Conservation (phyloP, 2,797 vertebrate genomes). For the Notoglanidium macrostoma region DNA sequence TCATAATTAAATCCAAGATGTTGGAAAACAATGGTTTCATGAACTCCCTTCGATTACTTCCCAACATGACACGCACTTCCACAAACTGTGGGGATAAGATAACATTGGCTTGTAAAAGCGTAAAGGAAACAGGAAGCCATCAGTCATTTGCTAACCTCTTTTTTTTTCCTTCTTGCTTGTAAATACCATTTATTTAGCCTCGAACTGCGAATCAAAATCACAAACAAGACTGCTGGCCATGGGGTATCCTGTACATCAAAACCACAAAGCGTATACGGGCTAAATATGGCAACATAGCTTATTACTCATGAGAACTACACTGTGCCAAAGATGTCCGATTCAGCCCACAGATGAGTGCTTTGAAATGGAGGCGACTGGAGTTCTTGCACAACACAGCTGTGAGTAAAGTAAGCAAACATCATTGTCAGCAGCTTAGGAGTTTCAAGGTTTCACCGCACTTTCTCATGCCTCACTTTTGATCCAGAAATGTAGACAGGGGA, state of each 20-base stretch:
- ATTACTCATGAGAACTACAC: constrained; percentile 34
- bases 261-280: constrained; percentile 14
- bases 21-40: constrained; percentile 59
- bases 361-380: constrained; percentile 38
- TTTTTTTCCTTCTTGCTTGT: constrained; percentile 55
- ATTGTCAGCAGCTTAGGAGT: constrained; percentile 56
- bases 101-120: constrained; percentile 64
- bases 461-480: constrained; percentile 59
- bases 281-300: constrained; percentile 42
- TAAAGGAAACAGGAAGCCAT: constrained; percentile 73
- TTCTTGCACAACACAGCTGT: constrained; percentile 67
- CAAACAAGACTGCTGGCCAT: constrained; percentile 25
- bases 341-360: constrained; percentile 47
- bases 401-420: constrained; percentile 67
- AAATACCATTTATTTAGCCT: constrained; percentile 51
- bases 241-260: constrained; percentile 37
- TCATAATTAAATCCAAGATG: constrained; percentile 35
- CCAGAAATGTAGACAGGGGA: constrained; percentile 51
- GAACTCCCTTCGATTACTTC: constrained; percentile 56
- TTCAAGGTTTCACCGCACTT: constrained; percentile 43
- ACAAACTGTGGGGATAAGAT: constrained; percentile 69
- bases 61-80: constrained; percentile 68
- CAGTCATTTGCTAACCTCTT: constrained; percentile 69
- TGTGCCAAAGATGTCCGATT: constrained; percentile 25
- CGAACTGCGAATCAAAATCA: constrained; percentile 44